These are phyloP conservation scores for Drosophila punjabiensis DNA, from an alignment of 1,140 invertebrate species.

Conservation along the genomic window DNA sequence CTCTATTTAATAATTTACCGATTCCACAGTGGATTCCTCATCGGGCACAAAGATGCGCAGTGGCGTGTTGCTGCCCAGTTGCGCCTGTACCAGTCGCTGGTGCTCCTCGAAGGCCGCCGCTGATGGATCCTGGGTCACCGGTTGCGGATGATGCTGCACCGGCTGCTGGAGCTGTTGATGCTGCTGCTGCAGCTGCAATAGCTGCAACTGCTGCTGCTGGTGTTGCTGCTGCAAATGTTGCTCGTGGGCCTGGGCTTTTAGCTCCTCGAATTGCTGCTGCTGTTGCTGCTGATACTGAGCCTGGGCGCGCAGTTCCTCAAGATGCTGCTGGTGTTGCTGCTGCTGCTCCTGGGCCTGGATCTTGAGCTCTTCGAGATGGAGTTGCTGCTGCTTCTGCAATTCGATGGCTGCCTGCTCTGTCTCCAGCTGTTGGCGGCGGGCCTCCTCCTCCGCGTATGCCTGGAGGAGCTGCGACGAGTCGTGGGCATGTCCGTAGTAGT, in stretches of 20 bases:
- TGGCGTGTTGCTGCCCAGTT: constrained; percentile 72
- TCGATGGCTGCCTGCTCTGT: constrained; percentile 71
- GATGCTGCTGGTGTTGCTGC: constrained; percentile 50
- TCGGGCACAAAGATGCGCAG: constrained; percentile 82
- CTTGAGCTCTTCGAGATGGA: constrained; percentile 57
- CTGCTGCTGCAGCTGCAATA: constrained; percentile 57
- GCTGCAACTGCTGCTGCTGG: constrained; percentile 43
- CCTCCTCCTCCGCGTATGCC: constrained; percentile 76
- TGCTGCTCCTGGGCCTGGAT: constrained; percentile 59
- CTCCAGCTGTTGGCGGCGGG: constrained; percentile 66
- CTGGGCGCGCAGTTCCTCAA: constrained; percentile 61
- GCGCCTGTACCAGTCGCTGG: constrained; percentile 78
- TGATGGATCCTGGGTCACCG: constrained; percentile 57
- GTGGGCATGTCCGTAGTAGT: constrained; percentile 73
- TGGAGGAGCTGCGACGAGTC: constrained; percentile 73
- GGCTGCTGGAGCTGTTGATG: constrained; percentile 50
- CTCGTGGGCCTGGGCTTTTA: constrained; percentile 60
- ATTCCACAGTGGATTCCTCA: constrained; percentile 90
- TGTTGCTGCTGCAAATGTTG: constrained; percentile 58
- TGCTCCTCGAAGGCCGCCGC: constrained; percentile 76
- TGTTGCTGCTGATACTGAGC: constrained; percentile 59
- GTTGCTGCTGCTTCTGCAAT: constrained; percentile 63
- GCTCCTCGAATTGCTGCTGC: constrained; percentile 57
- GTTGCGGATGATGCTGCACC: constrained; percentile 37
- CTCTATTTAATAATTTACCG: constrained; percentile 32